Evolutionary conservation across 1,140 invertebrate species (phyloP).

Genomic region (Solenopsis invicta): DNA sequence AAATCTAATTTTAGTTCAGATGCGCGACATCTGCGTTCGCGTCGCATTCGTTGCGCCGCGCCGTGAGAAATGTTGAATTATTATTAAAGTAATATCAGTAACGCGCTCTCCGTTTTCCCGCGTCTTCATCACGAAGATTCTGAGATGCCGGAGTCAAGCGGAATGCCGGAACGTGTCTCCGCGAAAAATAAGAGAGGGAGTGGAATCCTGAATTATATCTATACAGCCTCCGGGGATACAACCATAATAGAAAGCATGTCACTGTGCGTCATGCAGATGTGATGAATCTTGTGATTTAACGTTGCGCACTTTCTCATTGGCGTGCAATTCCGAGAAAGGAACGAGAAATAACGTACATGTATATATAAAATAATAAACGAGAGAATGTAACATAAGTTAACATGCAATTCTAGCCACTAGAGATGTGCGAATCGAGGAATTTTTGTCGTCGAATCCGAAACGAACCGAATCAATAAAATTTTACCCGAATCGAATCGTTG

Average conservation of each 20-base stretch:
- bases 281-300: conserved; percentile 39
- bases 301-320: background rate
- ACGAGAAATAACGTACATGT: background rate
- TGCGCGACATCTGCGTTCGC: background rate
- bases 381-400: background rate
- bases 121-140: conserved; percentile 31
- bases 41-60: background rate
- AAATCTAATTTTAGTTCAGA: conserved; percentile 23
- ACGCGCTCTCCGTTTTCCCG: background rate
- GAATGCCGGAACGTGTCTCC: conserved; percentile 27
- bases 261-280: conserved; percentile 13
- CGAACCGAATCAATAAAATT: too few species aligned
- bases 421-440: too few species aligned
- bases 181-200: conserved; percentile 29
- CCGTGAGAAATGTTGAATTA: conserved; percentile 23
- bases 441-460: too few species aligned
- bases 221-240: conserved; percentile 36
- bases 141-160: conserved; percentile 26
- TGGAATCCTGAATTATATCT: conserved; percentile 55
- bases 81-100: conserved; percentile 55
- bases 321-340: background rate
- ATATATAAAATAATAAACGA: background rate
- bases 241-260: conserved; percentile 43
- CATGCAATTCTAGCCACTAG: background rate
- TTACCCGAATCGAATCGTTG: too few species aligned